A percentile compares a stretch with the other conserved stretches of the same genome.
phyloP scores from a whole-genome alignment of 2,113 vertebrate species.

The Pampusana beccarii region DNA sequence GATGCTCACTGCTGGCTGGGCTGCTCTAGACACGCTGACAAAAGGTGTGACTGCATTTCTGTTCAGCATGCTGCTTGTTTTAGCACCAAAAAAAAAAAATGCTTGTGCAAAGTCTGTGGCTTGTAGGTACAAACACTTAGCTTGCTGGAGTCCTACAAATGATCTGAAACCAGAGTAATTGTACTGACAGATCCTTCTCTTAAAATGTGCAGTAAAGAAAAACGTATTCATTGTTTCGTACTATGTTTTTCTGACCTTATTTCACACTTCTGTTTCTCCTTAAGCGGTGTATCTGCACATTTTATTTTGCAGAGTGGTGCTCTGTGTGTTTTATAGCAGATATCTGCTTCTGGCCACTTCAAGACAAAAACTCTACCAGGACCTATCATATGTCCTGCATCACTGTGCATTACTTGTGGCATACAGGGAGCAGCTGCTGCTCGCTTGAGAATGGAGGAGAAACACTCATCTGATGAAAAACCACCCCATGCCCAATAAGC shows the following conservation, averaged over 20 bases:
- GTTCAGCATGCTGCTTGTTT: neutral
- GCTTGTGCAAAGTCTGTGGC: neutral
- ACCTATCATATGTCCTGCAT: neutral
- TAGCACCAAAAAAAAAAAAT: neutral
- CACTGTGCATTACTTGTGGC: neutral
- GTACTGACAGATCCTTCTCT: neutral
- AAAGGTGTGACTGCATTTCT: neutral
- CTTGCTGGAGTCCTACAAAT: neutral
- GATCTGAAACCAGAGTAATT: neutral
- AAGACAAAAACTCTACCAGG: neutral
- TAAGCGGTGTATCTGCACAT: neutral
- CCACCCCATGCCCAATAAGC: neutral
- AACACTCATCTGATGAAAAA: neutral
- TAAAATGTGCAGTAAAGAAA: neutral
- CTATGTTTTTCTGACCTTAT: neutral
- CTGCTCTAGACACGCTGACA: neutral
- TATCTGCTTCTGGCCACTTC: neutral
- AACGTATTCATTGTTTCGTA: neutral
- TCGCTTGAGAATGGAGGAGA: neutral
- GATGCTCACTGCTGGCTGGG: neutral
- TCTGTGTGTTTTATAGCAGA: rapidly evolving
- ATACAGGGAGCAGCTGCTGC: neutral
- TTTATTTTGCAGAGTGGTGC: neutral
- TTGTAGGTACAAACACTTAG: neutral
- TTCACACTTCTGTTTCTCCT: neutral